phyloP scores from a whole-genome alignment of 2,888 invertebrate species.

The Ochropleura leucogaster region DNA sequence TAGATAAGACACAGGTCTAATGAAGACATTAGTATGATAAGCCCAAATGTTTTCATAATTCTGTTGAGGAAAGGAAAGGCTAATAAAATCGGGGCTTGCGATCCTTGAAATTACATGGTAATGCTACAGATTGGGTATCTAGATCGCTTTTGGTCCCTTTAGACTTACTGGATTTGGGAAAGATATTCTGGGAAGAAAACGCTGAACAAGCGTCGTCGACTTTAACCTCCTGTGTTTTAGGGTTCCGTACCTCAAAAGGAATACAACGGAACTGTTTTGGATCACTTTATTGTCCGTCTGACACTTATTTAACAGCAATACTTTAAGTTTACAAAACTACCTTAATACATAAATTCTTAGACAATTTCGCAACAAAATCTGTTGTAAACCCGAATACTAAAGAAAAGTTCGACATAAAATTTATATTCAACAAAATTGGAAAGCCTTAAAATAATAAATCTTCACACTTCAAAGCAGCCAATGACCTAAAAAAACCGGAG shows the following conservation, averaged over 20 bases:
- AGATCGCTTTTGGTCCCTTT: not conserved
- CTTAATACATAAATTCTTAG: not conserved
- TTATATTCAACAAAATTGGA: not conserved
- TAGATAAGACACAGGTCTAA: constrained; percentile 4
- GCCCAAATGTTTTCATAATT: constrained; percentile 16
- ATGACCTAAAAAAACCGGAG: constrained; percentile 3
- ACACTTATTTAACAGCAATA: no score
- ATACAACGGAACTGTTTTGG: no score
- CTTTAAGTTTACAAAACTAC: no score
- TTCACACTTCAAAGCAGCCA: constrained; percentile 3
- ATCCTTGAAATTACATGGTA: constrained; percentile 22
- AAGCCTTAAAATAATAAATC: constrained; percentile 11
- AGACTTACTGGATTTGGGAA: not conserved
- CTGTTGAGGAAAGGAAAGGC: not conserved
- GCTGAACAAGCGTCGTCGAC: no score
- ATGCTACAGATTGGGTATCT: constrained; percentile 5
- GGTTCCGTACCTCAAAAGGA: no score
- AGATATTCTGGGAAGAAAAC: not conserved
- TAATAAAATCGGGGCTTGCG: not conserved
- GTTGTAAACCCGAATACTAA: not conserved
- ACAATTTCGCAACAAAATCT: not conserved
- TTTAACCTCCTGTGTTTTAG: no score
- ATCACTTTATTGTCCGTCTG: no score
- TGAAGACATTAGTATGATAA: constrained; percentile 24
- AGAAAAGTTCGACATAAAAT: not conserved